A percentile compares a stretch with the other conserved stretches of the same genome.
Evolutionary conservation across 1,140 invertebrate genomes (phyloP).

Genomic region (Drosophila ercepeae): DNA sequence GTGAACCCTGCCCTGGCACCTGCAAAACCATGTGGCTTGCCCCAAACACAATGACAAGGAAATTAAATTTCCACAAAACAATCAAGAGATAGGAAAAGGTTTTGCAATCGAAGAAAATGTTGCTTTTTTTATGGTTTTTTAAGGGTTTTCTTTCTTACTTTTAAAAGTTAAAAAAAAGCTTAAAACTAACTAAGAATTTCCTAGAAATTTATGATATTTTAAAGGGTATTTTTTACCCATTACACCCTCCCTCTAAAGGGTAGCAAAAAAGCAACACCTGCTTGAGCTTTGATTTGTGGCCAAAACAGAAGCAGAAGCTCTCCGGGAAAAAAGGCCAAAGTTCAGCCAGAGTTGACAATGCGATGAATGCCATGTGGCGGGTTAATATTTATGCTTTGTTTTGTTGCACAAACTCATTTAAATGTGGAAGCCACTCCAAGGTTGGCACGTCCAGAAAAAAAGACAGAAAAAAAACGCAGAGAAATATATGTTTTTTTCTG

Average conservation of each 20-base stretch:
- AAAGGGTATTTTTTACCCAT: too few species aligned
- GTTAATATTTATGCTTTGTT: slow-evolving; percentile 38
- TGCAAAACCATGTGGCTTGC: slow-evolving; percentile 5
- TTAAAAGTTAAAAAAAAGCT: too few species aligned
- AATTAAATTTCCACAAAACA: slow-evolving; percentile 66
- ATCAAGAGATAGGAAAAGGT: slow-evolving; percentile 21
- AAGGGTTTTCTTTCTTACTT: neutral
- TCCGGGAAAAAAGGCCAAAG: slow-evolving; percentile 11
- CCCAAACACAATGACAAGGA: slow-evolving; percentile 43
- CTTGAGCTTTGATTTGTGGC: slow-evolving; percentile 32
- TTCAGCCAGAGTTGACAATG: slow-evolving; percentile 23
- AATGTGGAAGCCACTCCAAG: slow-evolving; percentile 54
- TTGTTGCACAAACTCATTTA: slow-evolving; percentile 61
- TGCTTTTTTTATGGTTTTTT: too few species aligned
- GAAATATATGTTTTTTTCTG: neutral
- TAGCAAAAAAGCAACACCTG: slow-evolving; percentile 32
- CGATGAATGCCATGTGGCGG: too few species aligned
- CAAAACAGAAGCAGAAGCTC: neutral
- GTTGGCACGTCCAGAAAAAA: slow-evolving; percentile 29
- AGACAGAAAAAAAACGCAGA: neutral
- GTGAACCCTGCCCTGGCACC: slow-evolving; percentile 18
- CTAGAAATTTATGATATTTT: too few species aligned
- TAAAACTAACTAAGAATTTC: too few species aligned
- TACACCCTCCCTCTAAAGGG: neutral
- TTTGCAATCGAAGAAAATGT: too few species aligned